Conservation (phyloP, 2,888 invertebrate species). For the Pheosia tremula region DNA sequence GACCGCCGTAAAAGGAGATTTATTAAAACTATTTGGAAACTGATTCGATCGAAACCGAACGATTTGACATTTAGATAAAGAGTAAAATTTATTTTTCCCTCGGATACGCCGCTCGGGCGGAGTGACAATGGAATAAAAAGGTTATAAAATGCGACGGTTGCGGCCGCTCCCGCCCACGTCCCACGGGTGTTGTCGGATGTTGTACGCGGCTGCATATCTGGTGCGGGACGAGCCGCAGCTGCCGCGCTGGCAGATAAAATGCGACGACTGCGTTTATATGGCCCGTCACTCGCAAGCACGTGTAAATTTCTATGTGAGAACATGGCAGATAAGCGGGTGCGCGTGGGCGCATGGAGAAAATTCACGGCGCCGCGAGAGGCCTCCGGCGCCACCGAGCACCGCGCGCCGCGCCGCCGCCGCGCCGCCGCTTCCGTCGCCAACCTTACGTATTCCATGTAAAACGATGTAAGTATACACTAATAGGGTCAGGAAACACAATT, state of each 20-base stretch:
- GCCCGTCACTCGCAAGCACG: conserved; percentile 74
- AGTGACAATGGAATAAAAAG: conserved; percentile 84
- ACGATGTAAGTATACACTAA: conserved; percentile 45
- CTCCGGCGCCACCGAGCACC: conserved; percentile 48
- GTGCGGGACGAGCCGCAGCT: conserved; percentile 56
- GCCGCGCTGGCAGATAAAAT: conserved; percentile 63
- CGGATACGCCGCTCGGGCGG: conserved; percentile 66
- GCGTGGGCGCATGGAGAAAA: conserved; percentile 71
- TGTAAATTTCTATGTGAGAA: conserved; percentile 83
- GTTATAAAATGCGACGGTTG: conserved; percentile 80
- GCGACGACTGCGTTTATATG: conserved; percentile 63
- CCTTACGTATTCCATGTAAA: conserved; percentile 53
- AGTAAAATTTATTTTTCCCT: conserved; percentile 82
- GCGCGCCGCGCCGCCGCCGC: conserved; percentile 17
- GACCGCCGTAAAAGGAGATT: conserved; percentile 82
- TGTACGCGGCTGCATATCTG: conserved; percentile 61
- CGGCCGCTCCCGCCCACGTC: conserved; percentile 75
- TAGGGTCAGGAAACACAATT: conserved; percentile 39
- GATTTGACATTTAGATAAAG: conserved; percentile 85
- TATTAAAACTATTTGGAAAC: conserved; percentile 85
- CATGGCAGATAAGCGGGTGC: conserved; percentile 68
- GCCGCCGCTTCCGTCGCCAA: conserved; percentile 36
- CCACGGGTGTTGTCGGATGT: conserved; percentile 71
- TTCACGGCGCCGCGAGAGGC: conserved; percentile 60
- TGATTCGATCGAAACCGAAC: conserved; percentile 83